A percentile compares a stretch with the other conserved stretches of the same genome.
Conservation (phyloP, 1,140 invertebrate genomes). For the Saccostrea glomerata region DNA sequence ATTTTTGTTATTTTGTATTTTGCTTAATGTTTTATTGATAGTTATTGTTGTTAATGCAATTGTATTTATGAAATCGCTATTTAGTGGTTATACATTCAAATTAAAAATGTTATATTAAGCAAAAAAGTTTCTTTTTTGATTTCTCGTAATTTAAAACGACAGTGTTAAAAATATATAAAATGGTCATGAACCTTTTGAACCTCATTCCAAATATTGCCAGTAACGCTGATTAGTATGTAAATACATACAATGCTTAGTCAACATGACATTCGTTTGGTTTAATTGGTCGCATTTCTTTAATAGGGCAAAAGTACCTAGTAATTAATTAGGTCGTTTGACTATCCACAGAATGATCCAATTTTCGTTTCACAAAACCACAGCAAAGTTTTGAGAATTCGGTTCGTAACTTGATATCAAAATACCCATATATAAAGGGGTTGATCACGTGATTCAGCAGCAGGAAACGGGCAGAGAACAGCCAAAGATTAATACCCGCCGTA, state of each 20-base stretch:
- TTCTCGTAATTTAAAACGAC: neutral
- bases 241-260: neutral
- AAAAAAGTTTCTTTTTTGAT: neutral
- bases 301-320: neutral
- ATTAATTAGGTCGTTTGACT: neutral
- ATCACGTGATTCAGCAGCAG: constrained; percentile 45
- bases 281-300: neutral
- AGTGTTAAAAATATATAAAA: too few relatives aligned
- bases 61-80: neutral
- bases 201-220: neutral
- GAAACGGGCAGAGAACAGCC: constrained; percentile 16
- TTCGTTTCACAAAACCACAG: constrained; percentile 1
- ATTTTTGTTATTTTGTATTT: neutral
- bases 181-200: neutral
- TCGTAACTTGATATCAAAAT: constrained; percentile 32
- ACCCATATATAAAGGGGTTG: constrained; percentile 48
- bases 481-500: neutral
- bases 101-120: neutral
- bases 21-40: neutral
- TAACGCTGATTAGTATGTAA: neutral
- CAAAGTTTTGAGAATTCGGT: constrained; percentile 12
- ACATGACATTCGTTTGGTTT: neutral
- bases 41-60: neutral
- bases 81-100: neutral
- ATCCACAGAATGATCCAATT: neutral